Evolutionary conservation across 1,140 invertebrate genomes (phyloP).

Genomic region (Bombus huntii): DNA sequence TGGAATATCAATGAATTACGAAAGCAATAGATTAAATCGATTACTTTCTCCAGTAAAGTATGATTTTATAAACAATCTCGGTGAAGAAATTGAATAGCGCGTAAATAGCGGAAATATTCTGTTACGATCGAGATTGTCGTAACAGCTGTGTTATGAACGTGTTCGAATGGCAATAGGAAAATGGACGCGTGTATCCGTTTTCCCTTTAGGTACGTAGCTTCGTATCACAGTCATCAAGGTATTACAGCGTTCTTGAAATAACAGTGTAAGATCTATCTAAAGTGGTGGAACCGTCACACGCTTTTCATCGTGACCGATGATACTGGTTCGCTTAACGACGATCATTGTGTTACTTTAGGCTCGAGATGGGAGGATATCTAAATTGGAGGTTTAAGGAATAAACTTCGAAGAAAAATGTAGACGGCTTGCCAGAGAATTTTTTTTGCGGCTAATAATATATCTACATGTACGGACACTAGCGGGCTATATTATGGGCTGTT

Average conservation of each 20-base stretch:
- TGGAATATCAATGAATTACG: too few relatives aligned
- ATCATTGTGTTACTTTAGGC: slow-evolving; percentile 8
- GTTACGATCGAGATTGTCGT: neutral
- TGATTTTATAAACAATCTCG: neutral
- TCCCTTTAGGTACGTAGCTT: neutral
- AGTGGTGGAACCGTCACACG: slow-evolving; percentile 14
- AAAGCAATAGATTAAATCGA: too few relatives aligned
- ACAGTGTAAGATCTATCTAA: slow-evolving; percentile 10
- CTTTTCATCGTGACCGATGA: neutral
- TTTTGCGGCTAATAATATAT: neutral
- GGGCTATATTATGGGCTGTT: neutral
- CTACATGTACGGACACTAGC: neutral
- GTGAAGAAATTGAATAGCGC: neutral
- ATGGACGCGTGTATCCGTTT: neutral
- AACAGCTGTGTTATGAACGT: neutral
- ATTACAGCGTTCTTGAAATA: slow-evolving; percentile 20
- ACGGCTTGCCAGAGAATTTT: neutral
- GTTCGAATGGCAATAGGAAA: neutral
- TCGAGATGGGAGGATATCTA: neutral
- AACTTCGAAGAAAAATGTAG: neutral
- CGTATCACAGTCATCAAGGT: slow-evolving; percentile 13
- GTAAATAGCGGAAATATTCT: neutral
- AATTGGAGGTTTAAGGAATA: slow-evolving; percentile 16
- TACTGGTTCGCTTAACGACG: neutral
- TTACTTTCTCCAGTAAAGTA: too few relatives aligned